Base-by-base conservation (phyloP, 2,888 invertebrate genomes). In the Callinectes sapidus region DNA sequence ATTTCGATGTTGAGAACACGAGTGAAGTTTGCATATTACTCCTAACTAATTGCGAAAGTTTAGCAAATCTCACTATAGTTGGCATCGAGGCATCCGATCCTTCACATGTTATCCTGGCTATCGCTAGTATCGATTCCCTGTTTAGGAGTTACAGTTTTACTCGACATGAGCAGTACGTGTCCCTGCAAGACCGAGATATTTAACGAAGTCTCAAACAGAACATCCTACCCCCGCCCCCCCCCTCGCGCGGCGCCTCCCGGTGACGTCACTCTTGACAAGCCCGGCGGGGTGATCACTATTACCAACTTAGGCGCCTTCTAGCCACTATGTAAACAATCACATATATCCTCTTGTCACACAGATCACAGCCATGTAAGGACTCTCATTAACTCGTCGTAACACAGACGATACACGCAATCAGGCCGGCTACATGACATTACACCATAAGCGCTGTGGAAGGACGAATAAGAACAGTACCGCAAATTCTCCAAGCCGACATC, bases 241-340 rank as follows among this genome's bases (percentile, higher is more conserved):
- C 48, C 48, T n/a, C 8, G 48, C 48, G 48, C 48, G 48, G 48
- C 48, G 23, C 61, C 61, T 61, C 61, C 8, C 28, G n/a, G 71
- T 71, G 71, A 71, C 71, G 71, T 71, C 71, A 71, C 71, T 18
- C 81, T 77, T 81, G 81, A 81, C 81, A 81, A 81, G 71, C 71
- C 71, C 71, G 71, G 71, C 71, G 71, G 81, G 32, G 81, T 61
- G 14, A n/a, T 32, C 81, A 81, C n/a, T 35, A 35, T 32, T 81
- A 81, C 81, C 81, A 81, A 81, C 81, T 81, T 35, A 35, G 16
- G 18, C 35, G 13, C 81, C 81, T 13, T 35, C 81, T 16, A 14
- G 13, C 81, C 81, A 81, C 81, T 81, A 81, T 81, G 81, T 81
- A 81, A 81, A 81, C 81, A 81, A 81, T 81, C 81, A 81, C 81